phyloP scores from a whole-genome alignment of 2,113 vertebrate species.

The Globicephala melas region DNA sequence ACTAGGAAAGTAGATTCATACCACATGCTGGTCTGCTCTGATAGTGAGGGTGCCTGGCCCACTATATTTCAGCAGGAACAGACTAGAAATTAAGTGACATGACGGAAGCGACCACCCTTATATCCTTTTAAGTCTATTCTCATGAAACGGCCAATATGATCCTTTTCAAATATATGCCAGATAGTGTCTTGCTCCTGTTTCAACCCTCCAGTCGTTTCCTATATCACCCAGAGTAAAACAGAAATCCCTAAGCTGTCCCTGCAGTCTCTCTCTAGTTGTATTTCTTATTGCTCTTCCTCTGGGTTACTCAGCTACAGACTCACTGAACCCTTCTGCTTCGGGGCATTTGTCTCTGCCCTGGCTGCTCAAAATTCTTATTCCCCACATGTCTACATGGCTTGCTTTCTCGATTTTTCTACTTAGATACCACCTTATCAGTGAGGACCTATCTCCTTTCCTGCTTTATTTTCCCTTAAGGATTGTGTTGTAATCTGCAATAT shows the following conservation, averaged over 20 bases:
- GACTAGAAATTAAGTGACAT: neutral
- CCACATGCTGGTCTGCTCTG: neutral
- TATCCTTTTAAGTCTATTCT: neutral
- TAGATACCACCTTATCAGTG: neutral
- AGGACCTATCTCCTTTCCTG: neutral
- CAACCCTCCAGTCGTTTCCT: neutral
- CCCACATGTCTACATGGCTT: neutral
- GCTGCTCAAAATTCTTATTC: neutral
- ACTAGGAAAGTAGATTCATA: neutral
- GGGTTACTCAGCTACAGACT: neutral
- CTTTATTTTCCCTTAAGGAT: neutral
- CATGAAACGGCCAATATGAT: neutral
- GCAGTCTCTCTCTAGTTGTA: neutral
- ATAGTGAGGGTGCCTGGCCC: neutral
- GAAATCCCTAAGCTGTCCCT: neutral
- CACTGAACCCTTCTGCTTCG: neutral
- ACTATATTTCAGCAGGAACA: neutral
- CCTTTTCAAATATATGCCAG: neutral
- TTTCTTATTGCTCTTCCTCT: neutral
- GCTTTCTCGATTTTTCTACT: neutral
- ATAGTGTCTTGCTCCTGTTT: neutral
- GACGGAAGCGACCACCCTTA: neutral
- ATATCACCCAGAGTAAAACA: neutral
- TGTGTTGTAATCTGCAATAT: neutral
- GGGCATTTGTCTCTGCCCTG: neutral